A percentile compares a stretch with the other conserved stretches of the same genome.
These are phyloP conservation scores for Lottia gigantea DNA, from an alignment of 2,888 invertebrate genomes.

Conservation along the genomic window DNA sequence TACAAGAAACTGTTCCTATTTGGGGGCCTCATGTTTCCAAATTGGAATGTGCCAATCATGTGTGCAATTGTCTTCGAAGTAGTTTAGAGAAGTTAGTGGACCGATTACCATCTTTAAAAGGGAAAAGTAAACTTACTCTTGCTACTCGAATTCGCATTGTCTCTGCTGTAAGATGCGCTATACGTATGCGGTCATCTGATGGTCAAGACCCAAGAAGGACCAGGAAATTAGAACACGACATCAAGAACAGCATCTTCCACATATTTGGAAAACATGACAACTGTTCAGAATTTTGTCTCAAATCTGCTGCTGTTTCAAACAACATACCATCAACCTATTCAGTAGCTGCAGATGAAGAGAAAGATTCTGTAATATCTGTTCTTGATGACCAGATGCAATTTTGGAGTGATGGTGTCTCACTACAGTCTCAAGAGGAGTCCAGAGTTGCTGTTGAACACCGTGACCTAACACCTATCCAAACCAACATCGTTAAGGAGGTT, in stretches of 20 bases:
- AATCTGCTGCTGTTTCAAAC: conserved; percentile 7
- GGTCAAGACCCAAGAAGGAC: not conserved
- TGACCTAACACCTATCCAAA: not conserved
- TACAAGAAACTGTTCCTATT: conserved; percentile 17
- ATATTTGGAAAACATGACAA: conserved; percentile 28
- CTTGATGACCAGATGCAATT: conserved; percentile 17
- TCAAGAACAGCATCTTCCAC: conserved; percentile 29
- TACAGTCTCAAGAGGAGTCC: conserved; percentile 12
- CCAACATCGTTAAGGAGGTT: conserved; percentile 23
- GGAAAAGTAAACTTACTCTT: conserved; percentile 19
- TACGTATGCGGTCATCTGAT: conserved; percentile 23
- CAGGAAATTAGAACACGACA: conserved; percentile 25
- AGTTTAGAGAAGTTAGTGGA: conserved; percentile 22
- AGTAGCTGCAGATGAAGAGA: not conserved
- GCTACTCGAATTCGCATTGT: conserved; percentile 17
- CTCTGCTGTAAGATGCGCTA: conserved; percentile 31
- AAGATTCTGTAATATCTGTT: not conserved
- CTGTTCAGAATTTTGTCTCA: conserved; percentile 28
- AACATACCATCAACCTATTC: not conserved
- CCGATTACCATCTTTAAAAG: conserved; percentile 20
- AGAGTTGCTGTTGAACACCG: not conserved
- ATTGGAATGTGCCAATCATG: conserved; percentile 29
- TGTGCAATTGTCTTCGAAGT: conserved; percentile 22
- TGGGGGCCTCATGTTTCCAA: conserved; percentile 24
- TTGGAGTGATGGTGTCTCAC: conserved; percentile 17